These are phyloP conservation scores for Conopomorpha cramerella DNA, from an alignment of 1,140 invertebrate genomes.

Conservation along the genomic window DNA sequence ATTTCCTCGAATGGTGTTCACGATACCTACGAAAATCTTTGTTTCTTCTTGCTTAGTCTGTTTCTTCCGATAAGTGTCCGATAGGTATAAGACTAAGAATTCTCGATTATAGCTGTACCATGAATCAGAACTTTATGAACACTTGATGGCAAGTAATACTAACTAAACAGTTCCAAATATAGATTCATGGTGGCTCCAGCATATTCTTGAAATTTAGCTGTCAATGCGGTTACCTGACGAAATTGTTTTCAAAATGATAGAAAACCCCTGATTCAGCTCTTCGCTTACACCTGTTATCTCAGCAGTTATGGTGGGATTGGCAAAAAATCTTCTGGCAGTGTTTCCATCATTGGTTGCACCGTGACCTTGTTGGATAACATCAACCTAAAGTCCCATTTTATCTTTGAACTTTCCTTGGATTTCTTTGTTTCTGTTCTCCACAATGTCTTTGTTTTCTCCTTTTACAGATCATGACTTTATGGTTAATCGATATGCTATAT, in stretches of 20 bases:
- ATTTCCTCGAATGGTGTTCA: no score
- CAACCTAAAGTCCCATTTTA: constrained; percentile 5
- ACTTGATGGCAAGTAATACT: constrained; percentile 17
- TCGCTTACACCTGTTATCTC: neutral
- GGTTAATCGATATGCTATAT: no score
- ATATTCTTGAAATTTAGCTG: neutral
- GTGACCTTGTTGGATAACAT: constrained; percentile 10
- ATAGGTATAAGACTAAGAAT: no score
- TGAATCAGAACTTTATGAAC: constrained; percentile 24
- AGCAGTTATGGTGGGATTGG: constrained; percentile 1
- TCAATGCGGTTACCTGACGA: neutral
- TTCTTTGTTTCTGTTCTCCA: neutral
- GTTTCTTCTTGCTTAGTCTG: no score
- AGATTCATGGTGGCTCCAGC: neutral
- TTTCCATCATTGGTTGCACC: constrained; percentile 15
- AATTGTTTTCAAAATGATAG: neutral
- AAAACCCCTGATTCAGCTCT: neutral
- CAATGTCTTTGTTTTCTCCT: neutral
- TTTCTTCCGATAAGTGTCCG: no score
- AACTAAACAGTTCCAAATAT: constrained; percentile 10
- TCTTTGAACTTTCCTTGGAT: neutral
- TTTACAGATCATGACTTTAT: neutral
- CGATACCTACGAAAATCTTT: no score
- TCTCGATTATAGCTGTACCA: constrained; percentile 5
- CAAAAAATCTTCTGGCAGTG: constrained; percentile 13